Evolutionary conservation across 2,888 invertebrate species (phyloP).

Genomic region (Thecophora atra): DNA sequence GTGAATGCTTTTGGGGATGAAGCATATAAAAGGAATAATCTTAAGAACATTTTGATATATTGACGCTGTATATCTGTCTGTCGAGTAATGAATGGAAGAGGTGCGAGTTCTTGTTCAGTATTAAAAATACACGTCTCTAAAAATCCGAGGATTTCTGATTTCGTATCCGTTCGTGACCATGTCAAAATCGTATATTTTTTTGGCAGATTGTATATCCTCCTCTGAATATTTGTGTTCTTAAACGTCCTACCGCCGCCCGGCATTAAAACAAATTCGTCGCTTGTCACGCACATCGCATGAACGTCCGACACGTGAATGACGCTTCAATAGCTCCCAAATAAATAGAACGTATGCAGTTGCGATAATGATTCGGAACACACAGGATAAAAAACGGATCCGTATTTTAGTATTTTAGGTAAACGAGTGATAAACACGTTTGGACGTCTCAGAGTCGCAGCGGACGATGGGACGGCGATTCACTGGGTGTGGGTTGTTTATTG

Average conservation of each 20-base stretch:
- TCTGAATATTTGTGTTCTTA: not conserved
- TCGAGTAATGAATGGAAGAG: too few relatives aligned
- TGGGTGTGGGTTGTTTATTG: not conserved
- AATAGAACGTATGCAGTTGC: not conserved
- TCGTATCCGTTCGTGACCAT: too few relatives aligned
- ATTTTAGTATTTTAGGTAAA: not conserved
- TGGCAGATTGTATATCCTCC: not conserved
- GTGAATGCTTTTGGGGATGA: too few relatives aligned
- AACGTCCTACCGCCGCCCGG: not conserved
- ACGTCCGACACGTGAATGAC: not conserved
- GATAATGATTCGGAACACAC: not conserved
- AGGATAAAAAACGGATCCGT: not conserved
- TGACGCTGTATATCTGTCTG: too few relatives aligned
- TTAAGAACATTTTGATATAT: too few relatives aligned
- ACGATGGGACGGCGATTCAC: not conserved
- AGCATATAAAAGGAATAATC: too few relatives aligned
- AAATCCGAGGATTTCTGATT: too few relatives aligned
- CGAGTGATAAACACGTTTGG: slow-evolving; percentile 4
- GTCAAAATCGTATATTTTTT: too few relatives aligned
- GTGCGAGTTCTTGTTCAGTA: too few relatives aligned
- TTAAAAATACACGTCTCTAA: too few relatives aligned
- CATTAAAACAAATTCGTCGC: not conserved
- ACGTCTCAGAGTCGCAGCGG: not conserved
- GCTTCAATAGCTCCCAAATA: not conserved
- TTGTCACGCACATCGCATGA: not conserved